Evolutionary conservation across 2,113 vertebrate genomes (phyloP), one percentile per base, ranked within the genome.

Genomic region (Tachycineta bicolor): DNA sequence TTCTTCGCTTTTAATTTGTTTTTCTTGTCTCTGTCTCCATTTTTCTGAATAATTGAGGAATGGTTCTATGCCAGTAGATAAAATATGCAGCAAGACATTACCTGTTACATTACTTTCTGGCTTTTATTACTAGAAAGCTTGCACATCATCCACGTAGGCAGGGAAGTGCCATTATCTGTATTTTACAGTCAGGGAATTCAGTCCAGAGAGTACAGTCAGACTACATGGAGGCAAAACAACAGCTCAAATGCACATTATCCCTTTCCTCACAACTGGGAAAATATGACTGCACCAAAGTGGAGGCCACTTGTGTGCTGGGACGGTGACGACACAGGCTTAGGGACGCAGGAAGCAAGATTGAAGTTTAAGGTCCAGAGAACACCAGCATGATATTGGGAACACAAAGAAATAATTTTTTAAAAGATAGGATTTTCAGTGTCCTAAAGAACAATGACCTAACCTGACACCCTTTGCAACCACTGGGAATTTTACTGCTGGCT

Each of bases 31-130:
- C 10, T 90, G 55, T 67, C 65, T 78, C 69, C 43, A 55, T 60
- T 85, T 91, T 90, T 69, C 55, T 95, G 58, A 93, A 92, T 94
- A 96, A 95, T 83, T 58, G 77, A 96, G 74, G 79, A 79, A 62
- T 69, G 87, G 6, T 94, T 94, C 74, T 91, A 24, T 82, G 77
- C 74, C 93, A 87, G 77, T 44, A 87, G 91, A 91, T 95, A 91
- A 94, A 97, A 95, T 89, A 95, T 91, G 81, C 70, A 96, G 44
- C 33, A 91, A 81, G 81, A 62, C 37, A 39, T 88, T 68, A 90
- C 85, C 55, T 92, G 71, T 86, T 94, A 79, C 28, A 58, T 82
- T 87, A 65, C 47, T 60, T 89, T 93, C 77, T 93, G 83, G 87
- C 81, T 96, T 94, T 82, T 95, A 84, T 89, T 60, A 74, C 73